phyloP scores from a whole-genome alignment of 1,140 invertebrate genomes.

The Gonatopus flavifemur region DNA sequence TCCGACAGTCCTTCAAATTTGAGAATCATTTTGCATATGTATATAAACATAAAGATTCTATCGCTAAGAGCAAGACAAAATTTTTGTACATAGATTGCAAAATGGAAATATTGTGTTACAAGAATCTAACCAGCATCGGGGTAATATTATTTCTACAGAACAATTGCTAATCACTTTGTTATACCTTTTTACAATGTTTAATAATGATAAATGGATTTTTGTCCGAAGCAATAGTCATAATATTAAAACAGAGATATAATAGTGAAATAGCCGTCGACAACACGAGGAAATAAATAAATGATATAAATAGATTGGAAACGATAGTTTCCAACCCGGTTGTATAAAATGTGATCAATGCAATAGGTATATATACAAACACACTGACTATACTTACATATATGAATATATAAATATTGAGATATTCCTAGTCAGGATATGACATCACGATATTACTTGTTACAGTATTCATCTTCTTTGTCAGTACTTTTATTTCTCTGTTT shows the following conservation, averaged over 20 bases:
- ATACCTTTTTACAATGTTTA: conserved; percentile 57
- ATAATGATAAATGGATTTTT: conserved; percentile 50
- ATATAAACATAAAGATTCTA: too few species aligned
- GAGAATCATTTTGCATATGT: too few species aligned
- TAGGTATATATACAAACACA: conserved; percentile 36
- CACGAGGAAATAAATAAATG: too few species aligned
- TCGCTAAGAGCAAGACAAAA: too few species aligned
- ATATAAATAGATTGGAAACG: conserved; percentile 29
- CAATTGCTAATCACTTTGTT: conserved; percentile 56
- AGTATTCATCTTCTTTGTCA: conserved; percentile 49
- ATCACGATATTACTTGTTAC: conserved; percentile 53
- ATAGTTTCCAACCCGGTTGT: conserved; percentile 32
- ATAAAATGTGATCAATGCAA: conserved; percentile 39
- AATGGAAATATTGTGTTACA: too few species aligned
- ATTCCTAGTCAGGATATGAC: conserved; percentile 52
- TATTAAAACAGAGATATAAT: conserved; percentile 37
- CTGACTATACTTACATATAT: conserved; percentile 43
- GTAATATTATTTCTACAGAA: conserved; percentile 35
- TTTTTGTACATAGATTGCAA: too few species aligned
- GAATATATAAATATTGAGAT: conserved; percentile 39
- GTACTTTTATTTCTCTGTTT: conserved; percentile 22
- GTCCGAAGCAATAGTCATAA: conserved; percentile 49
- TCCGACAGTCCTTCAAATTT: too few species aligned
- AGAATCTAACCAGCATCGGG: too few species aligned
- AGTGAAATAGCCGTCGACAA: conserved; percentile 34